phyloP scores from a whole-genome alignment of 2,888 invertebrate genomes.

The Germaria angustata region DNA sequence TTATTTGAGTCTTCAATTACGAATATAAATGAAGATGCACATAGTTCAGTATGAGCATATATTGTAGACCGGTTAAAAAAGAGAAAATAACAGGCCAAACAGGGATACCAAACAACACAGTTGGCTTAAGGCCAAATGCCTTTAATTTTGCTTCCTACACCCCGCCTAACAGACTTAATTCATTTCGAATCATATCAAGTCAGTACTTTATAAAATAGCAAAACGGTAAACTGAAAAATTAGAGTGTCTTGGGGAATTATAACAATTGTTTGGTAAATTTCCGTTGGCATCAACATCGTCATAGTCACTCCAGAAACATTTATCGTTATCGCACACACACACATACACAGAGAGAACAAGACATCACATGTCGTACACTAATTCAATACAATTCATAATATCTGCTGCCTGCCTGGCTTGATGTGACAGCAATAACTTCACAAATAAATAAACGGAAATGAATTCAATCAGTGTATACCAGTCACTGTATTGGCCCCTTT shows the following conservation, averaged over 20 bases:
- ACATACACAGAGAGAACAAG: not conserved
- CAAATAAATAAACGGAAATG: constrained; percentile 68
- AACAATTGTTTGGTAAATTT: constrained; percentile 66
- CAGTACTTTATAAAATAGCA: not conserved
- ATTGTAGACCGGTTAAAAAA: constrained; percentile 35
- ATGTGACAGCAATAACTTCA: constrained; percentile 67
- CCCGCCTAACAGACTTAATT: not conserved
- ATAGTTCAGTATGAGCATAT: constrained; percentile 18
- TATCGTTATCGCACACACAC: constrained; percentile 38
- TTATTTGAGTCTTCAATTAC: constrained; percentile 5
- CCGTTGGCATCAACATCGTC: constrained; percentile 58
- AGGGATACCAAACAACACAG: constrained; percentile 33
- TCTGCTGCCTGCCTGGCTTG: constrained; percentile 52
- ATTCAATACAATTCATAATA: constrained; percentile 54
- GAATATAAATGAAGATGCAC: not conserved
- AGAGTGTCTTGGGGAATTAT: constrained; percentile 60
- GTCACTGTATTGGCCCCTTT: constrained; percentile 36
- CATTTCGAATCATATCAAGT: not conserved
- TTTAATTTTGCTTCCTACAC: not conserved
- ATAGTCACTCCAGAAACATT: constrained; percentile 23
- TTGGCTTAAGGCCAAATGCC: constrained; percentile 51
- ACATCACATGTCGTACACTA: constrained; percentile 50
- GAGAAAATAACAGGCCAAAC: constrained; percentile 36
- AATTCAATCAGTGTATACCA: constrained; percentile 66
- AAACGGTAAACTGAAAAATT: constrained; percentile 33